Evolutionary conservation across 2,797 vertebrate genomes (phyloP).

Genomic region (Anas bernieri): DNA sequence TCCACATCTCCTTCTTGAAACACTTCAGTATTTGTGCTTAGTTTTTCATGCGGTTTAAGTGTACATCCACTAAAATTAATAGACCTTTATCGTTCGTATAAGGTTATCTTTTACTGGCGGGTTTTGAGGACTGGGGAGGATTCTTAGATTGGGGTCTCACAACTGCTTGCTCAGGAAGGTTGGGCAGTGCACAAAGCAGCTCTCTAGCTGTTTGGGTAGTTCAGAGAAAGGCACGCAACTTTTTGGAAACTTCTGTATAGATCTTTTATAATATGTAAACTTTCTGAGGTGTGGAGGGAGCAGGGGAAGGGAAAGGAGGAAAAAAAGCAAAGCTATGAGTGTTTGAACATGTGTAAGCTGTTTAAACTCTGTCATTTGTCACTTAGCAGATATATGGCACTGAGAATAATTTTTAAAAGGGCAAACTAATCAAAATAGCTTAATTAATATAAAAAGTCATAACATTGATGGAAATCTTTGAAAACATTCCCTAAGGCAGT

Average conservation of each 20-base stretch:
- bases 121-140: neutral
- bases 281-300: neutral
- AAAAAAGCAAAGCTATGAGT: neutral
- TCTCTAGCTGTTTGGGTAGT: neutral
- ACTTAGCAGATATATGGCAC: neutral
- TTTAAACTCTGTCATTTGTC: constrained; percentile 17
- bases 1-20: neutral
- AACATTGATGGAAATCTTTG: constrained; percentile 9
- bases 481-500: constrained; percentile 20
- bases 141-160: neutral
- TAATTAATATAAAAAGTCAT: constrained; percentile 55
- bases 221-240: neutral
- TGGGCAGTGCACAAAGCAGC: neutral
- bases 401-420: neutral
- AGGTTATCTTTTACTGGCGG: neutral
- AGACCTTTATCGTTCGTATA: neutral
- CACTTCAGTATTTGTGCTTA: neutral
- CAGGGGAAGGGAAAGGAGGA: neutral
- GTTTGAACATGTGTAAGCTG: neutral
- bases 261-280: neutral
- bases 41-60: neutral
- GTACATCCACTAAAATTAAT: neutral
- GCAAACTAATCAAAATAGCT: constrained; percentile 33
- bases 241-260: neutral
- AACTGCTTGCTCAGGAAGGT: neutral